phyloP scores from a whole-genome alignment of 2,797 vertebrate genomes.

The Spondyliosoma cantharus region DNA sequence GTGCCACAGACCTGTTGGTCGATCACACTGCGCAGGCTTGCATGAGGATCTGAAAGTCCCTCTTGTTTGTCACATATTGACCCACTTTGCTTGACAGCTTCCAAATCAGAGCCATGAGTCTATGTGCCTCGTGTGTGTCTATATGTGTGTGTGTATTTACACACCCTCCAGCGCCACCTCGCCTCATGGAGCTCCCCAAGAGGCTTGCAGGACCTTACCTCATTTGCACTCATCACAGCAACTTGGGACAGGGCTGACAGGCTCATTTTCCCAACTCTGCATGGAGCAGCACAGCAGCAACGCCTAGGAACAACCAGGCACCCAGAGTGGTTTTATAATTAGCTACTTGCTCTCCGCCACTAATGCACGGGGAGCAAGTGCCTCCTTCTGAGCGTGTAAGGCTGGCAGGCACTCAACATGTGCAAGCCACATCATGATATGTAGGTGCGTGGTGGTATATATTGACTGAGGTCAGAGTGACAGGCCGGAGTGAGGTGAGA shows the following conservation, averaged over 20 bases:
- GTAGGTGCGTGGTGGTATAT: conserved; percentile 47
- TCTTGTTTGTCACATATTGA: conserved; percentile 79
- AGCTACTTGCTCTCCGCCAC: conserved; percentile 77
- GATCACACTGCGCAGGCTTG: conserved; percentile 57
- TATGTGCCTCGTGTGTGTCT: conserved; percentile 25
- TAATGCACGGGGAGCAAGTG: conserved; percentile 64
- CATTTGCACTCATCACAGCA: conserved; percentile 84
- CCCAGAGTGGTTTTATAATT: conserved; percentile 84
- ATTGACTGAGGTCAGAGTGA: conserved; percentile 51
- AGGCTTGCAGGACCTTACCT: conserved; percentile 78
- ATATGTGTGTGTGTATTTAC: conserved; percentile 67
- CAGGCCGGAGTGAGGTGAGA: conserved; percentile 63
- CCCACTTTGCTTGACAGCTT: conserved; percentile 79
- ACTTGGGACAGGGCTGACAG: conserved; percentile 81
- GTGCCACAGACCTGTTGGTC: conserved; percentile 56
- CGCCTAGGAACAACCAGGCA: conserved; percentile 70
- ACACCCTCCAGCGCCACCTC: conserved; percentile 62
- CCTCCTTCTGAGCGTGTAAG: conserved; percentile 36
- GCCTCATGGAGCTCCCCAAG: conserved; percentile 63
- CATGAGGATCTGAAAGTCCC: conserved; percentile 65
- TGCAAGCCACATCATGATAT: conserved; percentile 51
- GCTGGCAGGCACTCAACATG: conserved; percentile 44
- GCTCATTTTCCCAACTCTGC: conserved; percentile 83
- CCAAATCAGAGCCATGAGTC: conserved; percentile 72
- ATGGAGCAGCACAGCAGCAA: conserved; percentile 74